Conservation (phyloP, 2,888 invertebrate genomes). For the Smittia sp. region DNA sequence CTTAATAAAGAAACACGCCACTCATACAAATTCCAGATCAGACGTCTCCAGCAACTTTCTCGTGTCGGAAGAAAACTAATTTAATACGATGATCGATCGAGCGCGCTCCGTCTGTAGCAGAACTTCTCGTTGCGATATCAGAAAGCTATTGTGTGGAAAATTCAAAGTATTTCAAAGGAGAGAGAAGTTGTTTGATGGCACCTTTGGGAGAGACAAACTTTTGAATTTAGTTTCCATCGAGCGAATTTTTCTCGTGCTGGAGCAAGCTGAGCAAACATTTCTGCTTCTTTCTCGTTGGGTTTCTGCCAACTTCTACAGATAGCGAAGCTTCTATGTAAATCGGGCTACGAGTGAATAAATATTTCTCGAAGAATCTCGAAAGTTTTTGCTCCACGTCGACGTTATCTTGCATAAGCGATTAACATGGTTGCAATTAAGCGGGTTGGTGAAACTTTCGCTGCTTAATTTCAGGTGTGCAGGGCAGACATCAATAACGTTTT, state of each 20-base stretch:
- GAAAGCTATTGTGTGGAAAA: no score
- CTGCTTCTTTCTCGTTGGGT: not conserved
- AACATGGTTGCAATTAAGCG: constrained; percentile 29
- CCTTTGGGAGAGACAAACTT: not conserved
- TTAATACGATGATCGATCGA: no score
- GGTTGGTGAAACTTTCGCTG: not conserved
- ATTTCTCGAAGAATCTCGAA: not conserved
- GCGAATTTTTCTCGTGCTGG: not conserved
- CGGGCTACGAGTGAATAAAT: not conserved
- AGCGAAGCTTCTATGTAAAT: constrained; percentile 30
- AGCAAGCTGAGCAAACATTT: constrained; percentile 29
- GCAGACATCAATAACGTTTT: no score
- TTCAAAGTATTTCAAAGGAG: no score
- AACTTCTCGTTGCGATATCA: no score
- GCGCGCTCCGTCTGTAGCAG: no score
- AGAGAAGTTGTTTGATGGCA: no score
- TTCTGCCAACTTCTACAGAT: constrained; percentile 6
- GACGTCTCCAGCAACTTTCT: no score
- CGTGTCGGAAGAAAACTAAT: no score
- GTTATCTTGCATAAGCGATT: constrained; percentile 29
- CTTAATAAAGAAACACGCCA: no score
- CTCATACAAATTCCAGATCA: no score
- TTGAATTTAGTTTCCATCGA: not conserved
- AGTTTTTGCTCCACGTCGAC: no score
- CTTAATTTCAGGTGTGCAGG: constrained; percentile 19